Conservation (phyloP, 2,113 vertebrate genomes). For the Ursus arctos region DNA sequence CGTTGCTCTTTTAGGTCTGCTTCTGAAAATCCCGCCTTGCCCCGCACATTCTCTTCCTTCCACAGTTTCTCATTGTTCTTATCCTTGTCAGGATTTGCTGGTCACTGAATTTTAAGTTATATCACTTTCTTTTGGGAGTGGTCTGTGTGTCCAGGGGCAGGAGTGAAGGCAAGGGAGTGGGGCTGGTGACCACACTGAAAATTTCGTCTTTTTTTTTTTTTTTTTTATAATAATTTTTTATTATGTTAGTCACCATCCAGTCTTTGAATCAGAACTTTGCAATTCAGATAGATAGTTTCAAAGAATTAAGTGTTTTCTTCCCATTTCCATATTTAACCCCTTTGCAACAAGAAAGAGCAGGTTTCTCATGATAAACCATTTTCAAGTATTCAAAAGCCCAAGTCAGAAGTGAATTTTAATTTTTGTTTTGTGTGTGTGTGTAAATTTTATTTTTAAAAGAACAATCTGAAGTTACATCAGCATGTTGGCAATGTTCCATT, state of each 20-base stretch:
- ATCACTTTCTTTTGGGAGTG: background rate
- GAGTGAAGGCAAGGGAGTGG: too few species aligned
- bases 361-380: background rate
- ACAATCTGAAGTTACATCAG: background rate
- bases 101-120: background rate
- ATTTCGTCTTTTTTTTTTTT: background rate
- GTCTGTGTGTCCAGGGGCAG: background rate
- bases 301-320: background rate
- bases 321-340: background rate
- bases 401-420: background rate
- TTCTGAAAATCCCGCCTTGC: background rate
- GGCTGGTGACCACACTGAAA: background rate
- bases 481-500: background rate
- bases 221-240: too few species aligned
- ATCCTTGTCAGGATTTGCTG: background rate
- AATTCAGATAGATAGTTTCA: background rate
- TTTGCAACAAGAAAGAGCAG: background rate
- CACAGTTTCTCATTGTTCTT: background rate
- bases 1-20: background rate
- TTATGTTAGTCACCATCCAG: background rate
- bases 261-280: too few species aligned
- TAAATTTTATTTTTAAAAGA: slow-evolving; percentile 14
- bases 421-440: background rate
- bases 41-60: background rate
- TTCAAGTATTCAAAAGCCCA: slow-evolving; percentile 7